These are phyloP conservation scores for Scrobipalpa costella DNA, from an alignment of 2,888 invertebrate species.

Conservation along the genomic window DNA sequence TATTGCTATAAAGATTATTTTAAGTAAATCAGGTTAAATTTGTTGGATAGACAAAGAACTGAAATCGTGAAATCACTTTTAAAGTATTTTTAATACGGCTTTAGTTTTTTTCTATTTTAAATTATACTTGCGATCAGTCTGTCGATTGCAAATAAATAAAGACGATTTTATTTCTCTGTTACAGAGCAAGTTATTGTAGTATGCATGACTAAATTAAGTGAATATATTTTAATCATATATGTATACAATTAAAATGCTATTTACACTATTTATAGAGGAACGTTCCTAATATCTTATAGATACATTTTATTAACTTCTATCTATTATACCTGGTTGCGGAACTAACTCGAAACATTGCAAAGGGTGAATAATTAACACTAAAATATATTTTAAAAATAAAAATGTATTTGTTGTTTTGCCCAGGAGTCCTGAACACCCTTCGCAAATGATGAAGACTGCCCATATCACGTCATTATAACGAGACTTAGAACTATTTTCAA, in stretches of 20 bases:
- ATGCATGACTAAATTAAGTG: neutral
- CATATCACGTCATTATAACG: slow-evolving; percentile 65
- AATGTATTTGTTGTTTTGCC: slow-evolving; percentile 37
- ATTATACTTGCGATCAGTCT: neutral
- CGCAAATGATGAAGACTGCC: slow-evolving; percentile 59
- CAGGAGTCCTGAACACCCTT: slow-evolving; percentile 68
- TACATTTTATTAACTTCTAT: neutral
- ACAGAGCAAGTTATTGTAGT: neutral
- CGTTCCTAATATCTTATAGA: slow-evolving; percentile 2
- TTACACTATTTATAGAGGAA: slow-evolving; percentile 7
- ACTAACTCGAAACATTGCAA: slow-evolving; percentile 11
- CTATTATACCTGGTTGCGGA: slow-evolving; percentile 4
- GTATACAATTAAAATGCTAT: neutral
- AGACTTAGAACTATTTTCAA: slow-evolving; percentile 20
- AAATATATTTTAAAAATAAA: neutral
- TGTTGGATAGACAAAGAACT: neutral
- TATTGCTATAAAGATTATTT: no score
- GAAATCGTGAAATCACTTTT: neutral
- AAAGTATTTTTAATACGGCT: neutral
- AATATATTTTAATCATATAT: neutral
- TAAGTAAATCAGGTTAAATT: neutral
- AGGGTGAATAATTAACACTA: slow-evolving; percentile 13
- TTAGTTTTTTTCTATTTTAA: no score
- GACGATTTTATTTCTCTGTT: slow-evolving; percentile 6
- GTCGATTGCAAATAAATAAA: neutral